Base-by-base conservation (phyloP, 2,888 invertebrate genomes). In the Agrochola litura region DNA sequence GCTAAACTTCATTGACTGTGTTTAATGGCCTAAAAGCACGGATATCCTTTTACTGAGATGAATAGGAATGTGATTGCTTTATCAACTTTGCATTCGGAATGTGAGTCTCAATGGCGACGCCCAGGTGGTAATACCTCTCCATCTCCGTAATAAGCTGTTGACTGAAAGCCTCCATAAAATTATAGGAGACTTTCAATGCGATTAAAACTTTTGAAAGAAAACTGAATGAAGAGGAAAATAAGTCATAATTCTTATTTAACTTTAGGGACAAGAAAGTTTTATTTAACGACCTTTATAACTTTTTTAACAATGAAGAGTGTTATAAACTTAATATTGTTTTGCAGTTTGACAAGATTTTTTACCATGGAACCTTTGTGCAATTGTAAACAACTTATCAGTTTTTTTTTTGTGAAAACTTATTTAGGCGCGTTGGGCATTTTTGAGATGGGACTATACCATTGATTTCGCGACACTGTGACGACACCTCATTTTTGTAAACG, bases 31-130 rank as follows among this genome's bases (percentile, higher is more conserved):
- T 16, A n/a, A 56, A 81, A 56, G 16, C 43, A 81, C 19, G 56
- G 41, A 81, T 64, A 52, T 81, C 56, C 49, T 56, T 81, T 74
- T 64, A 64, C 41, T 41, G 41, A 8, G 19, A 6, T 76, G 54
- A 77, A 66, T 76, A 54, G n/a, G 3, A 76, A 76, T 43, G 54
- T 30, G 60, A 82, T 76, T 66, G 46, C n/a, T 30, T 64, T 65
- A 54, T 77, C 30, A 49, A 52, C 16, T 61, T 61, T 83, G 14
- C 37, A 66, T 70, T 78, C 37, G 46, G 19, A 69, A 56, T 9
- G 30, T 3, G 41, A 25, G 6, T 16, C 43, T 30, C 41, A 54
- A 52, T 54, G 37, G 22, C 14, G 12, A 30, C 16, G 12, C 58
- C 25, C 14, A 4, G 25, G 41, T 10, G 8, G 43, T 5, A 19